Evolutionary conservation across 2,797 vertebrate species (phyloP), one percentile per base, ranked within the genome.

Genomic region (Coccyzus lansbergi): DNA sequence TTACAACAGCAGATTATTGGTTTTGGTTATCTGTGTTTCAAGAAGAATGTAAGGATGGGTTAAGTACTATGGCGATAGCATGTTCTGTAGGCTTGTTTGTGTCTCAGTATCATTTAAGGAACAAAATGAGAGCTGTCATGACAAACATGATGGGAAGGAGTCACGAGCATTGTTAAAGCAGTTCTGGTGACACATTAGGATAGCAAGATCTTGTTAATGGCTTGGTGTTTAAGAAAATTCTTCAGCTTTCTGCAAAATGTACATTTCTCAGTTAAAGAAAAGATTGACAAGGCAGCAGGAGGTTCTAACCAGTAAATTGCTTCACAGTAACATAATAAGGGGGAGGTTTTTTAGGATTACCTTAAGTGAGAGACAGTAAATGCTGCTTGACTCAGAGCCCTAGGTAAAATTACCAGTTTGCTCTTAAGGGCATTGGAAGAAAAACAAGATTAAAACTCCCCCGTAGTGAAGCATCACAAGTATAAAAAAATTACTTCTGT

Each of bases 191-290:
- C 91, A 93, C 80, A 64, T 92, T 76, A 92, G 42, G 63, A 85
- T 59, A 80, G 53, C 80, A 94, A 85, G 75, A 62, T 77, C 88
- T 93, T 94, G 78, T 90, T 95, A 86, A 83, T 67, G 79, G 82
- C 86, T 95, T 93, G 76, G 70, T 40, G 63, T 82, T 94, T 91
- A 90, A 95, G 90, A 77, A 83, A 89, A 91, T 87, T 95, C 87
- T 84, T 88, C 36, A 86, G 81, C 84, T 76, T 87, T 92, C 63
- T 92, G 64, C 95, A 97, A 93, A 77, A 81, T 87, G 26, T 55
- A 22, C 1, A 7, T 93, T 96, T 95, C 95, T 95, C 85, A 87
- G 78, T 92, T 78, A 70, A 46, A 31, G 44, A 67, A 93, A 70
- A 93, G 88, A 95, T 58, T 97, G 94, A 91, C 92, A 94, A 83